These are phyloP conservation scores for Tragelaphus eurycerus DNA, from an alignment of 2,797 vertebrate genomes.

Conservation along the genomic window DNA sequence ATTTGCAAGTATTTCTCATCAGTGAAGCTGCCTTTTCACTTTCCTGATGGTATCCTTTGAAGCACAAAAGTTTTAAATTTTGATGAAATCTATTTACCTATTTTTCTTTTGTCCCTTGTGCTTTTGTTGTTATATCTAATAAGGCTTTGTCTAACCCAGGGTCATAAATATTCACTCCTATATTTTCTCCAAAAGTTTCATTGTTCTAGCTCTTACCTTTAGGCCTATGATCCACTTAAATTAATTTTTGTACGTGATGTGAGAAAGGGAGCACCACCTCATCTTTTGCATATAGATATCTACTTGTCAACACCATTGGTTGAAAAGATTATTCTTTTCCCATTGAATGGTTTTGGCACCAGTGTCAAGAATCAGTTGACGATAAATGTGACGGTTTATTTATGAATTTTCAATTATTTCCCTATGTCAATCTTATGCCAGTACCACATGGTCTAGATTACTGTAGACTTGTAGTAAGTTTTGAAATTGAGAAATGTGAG, in stretches of 20 bases:
- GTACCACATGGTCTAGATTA: not conserved
- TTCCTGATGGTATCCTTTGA: not conserved
- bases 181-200: constrained; percentile 7
- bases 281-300: not conserved
- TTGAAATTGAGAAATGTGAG: not conserved
- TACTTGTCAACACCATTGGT: not conserved
- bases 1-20: constrained; percentile 5
- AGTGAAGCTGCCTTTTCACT: not conserved
- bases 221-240: not conserved
- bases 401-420: not conserved
- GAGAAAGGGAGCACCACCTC: not conserved
- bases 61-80: not conserved
- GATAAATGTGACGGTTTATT: not conserved
- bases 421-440: not conserved
- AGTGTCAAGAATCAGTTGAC: not conserved
- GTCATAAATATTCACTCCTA: not conserved
- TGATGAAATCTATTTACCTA: not conserved
- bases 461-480: not conserved
- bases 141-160: not conserved
- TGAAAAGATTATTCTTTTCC: not conserved
- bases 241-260: not conserved
- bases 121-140: not conserved
- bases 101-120: not conserved
- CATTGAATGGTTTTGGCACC: not conserved
- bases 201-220: not conserved